phyloP scores from a whole-genome alignment of 2,797 vertebrate genomes.

The Neosilurus hyrtlii region DNA sequence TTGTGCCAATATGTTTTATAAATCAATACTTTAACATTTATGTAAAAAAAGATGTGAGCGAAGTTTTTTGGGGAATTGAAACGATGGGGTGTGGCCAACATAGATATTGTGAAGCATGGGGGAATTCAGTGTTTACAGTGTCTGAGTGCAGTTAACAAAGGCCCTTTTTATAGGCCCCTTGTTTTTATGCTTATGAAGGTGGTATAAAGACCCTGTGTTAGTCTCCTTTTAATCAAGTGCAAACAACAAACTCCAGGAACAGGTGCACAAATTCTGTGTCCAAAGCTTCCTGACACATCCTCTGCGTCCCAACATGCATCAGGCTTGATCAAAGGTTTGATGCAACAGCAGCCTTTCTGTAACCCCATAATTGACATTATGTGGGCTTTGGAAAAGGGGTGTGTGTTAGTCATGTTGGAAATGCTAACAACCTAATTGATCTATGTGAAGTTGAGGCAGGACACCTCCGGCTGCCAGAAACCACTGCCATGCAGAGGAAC shows the following conservation, averaged over 20 bases:
- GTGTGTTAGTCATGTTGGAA: constrained; percentile 23
- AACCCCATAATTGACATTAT: constrained; percentile 12
- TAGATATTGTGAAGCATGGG: not conserved
- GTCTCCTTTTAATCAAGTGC: not conserved
- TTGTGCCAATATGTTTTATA: not conserved
- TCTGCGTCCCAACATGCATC: constrained; percentile 58
- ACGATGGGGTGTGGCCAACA: not conserved
- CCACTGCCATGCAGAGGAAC: constrained; percentile 8
- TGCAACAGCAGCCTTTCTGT: constrained; percentile 35
- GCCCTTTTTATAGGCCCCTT: not conserved
- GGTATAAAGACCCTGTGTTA: not conserved
- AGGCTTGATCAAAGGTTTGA: constrained; percentile 50
- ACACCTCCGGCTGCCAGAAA: constrained; percentile 16
- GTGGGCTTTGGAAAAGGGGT: constrained; percentile 27
- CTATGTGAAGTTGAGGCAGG: not conserved
- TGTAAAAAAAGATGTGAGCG: not conserved
- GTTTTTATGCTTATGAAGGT: not conserved
- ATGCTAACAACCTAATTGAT: constrained; percentile 15
- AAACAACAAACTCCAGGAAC: constrained; percentile 20
- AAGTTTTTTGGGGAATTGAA: not conserved
- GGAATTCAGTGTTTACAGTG: not conserved
- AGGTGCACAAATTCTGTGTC: constrained; percentile 19
- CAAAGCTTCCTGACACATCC: constrained; percentile 28
- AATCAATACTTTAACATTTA: not conserved
- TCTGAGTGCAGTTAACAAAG: not conserved